A percentile compares a stretch with the other conserved stretches of the same genome.
These are phyloP conservation scores for Ailurus styani DNA, from an alignment of 2,113 vertebrate species.

Conservation along the genomic window DNA sequence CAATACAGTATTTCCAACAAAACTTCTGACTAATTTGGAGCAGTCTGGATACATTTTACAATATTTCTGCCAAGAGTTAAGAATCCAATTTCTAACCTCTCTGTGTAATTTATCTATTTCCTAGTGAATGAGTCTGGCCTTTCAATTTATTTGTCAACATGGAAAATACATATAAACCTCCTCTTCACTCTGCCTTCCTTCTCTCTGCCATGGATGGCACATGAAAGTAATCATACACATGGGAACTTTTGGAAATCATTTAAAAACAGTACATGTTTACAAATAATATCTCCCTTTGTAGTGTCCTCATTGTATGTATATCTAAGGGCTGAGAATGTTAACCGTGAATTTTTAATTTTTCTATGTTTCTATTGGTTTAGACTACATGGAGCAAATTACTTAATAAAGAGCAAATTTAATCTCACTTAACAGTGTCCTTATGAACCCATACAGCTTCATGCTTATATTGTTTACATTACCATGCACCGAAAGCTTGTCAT, in stretches of 20 bases:
- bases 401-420: neutral
- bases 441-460: neutral
- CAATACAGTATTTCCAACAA: conserved; percentile 20
- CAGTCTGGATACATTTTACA: conserved; percentile 35
- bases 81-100: conserved; percentile 14
- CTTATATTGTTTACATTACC: neutral
- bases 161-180: neutral
- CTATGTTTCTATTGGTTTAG: neutral
- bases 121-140: conserved; percentile 6
- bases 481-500: neutral
- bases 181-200: neutral
- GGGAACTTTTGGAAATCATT: neutral
- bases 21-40: conserved; percentile 17
- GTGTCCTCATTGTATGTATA: neutral
- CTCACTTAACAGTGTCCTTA: conserved; percentile 19
- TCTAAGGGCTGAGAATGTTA: neutral
- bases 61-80: conserved; percentile 22
- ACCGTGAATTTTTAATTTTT: neutral
- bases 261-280: neutral
- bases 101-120: conserved; percentile 24
- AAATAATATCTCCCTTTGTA: neutral
- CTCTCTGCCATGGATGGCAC: neutral
- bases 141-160: conserved; percentile 17
- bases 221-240: neutral
- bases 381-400: neutral